Percentiles rank a stretch among this genome's conserved stretches.
phyloP scores from a whole-genome alignment of 2,113 vertebrate species.

The Mesembrinibis cayennensis region DNA sequence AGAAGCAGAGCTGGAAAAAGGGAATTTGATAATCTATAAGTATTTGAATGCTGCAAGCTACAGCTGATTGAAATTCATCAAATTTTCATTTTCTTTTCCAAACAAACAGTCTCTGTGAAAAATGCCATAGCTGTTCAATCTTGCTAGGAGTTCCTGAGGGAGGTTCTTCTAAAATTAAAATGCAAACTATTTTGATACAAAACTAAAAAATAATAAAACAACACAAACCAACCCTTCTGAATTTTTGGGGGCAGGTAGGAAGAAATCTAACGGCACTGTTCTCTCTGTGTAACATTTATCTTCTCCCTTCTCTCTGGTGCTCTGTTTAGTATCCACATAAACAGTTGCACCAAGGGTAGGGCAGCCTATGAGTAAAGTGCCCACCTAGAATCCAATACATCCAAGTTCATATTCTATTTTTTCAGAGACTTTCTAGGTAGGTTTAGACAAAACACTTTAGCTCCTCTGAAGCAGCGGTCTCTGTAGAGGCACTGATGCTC shows the following conservation, averaged over 20 bases:
- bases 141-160: not conserved
- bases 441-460: not conserved
- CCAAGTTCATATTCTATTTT: not conserved
- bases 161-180: slow-evolving; percentile 32
- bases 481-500: rapidly evolving
- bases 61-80: slow-evolving; percentile 49
- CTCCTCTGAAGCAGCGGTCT: not conserved
- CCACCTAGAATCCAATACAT: not conserved
- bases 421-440: not conserved
- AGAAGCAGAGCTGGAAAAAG: slow-evolving; percentile 29
- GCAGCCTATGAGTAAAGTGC: rapidly evolving
- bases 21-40: slow-evolving; percentile 53
- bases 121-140: slow-evolving; percentile 27
- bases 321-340: not conserved
- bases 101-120: slow-evolving; percentile 47
- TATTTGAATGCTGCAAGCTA: slow-evolving; percentile 59
- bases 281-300: not conserved
- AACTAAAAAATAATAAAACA: not conserved
- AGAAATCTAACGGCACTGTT: not conserved
- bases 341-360: not conserved
- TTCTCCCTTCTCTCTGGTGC: not conserved
- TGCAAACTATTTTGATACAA: not conserved
- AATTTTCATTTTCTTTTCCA: slow-evolving; percentile 58
- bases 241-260: not conserved
- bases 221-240: not conserved